phyloP scores from a whole-genome alignment of 2,888 invertebrate genomes.

The Xestobium rufovillosum region DNA sequence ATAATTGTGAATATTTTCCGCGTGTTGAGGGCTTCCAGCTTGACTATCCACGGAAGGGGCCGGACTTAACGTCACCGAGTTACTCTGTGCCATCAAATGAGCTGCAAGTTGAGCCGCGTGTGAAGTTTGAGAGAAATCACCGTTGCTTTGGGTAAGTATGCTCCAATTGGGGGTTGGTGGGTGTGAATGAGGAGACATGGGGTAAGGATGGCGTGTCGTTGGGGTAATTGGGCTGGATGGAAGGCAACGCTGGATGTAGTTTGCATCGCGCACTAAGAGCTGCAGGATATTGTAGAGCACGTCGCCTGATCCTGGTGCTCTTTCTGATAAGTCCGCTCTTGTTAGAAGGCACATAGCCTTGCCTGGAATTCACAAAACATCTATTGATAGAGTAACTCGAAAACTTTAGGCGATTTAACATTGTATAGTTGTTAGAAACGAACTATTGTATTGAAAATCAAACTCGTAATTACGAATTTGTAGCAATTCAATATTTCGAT shows the following conservation, averaged over 20 bases:
- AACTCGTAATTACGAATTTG: no score
- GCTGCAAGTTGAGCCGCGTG: slow-evolving; percentile 57
- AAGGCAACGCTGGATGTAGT: slow-evolving; percentile 67
- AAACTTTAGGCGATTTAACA: no score
- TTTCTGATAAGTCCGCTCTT: slow-evolving; percentile 81
- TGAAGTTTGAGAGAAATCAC: slow-evolving; percentile 33
- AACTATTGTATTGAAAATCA: no score
- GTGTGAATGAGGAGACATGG: slow-evolving; percentile 72
- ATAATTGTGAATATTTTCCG: slow-evolving; percentile 47
- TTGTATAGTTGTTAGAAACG: no score
- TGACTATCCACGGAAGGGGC: slow-evolving; percentile 85
- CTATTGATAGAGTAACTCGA: no score
- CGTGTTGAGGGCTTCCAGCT: slow-evolving; percentile 76
- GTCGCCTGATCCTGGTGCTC: slow-evolving; percentile 90
- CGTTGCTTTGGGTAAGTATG: slow-evolving; percentile 40
- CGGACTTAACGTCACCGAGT: slow-evolving; percentile 84
- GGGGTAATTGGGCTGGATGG: slow-evolving; percentile 78
- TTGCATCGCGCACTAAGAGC: slow-evolving; percentile 75
- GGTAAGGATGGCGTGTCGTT: slow-evolving; percentile 65
- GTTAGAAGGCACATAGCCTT: slow-evolving; percentile 88
- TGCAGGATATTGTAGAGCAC: slow-evolving; percentile 89
- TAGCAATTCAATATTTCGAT: no score
- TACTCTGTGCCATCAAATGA: slow-evolving; percentile 67
- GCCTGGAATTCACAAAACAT: slow-evolving; percentile 48
- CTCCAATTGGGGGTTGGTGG: slow-evolving; percentile 74